Percentiles rank a stretch among this genome's conserved stretches.
Conservation (phyloP, 2,797 vertebrate genomes). For the Oreochromis mossambicus region DNA sequence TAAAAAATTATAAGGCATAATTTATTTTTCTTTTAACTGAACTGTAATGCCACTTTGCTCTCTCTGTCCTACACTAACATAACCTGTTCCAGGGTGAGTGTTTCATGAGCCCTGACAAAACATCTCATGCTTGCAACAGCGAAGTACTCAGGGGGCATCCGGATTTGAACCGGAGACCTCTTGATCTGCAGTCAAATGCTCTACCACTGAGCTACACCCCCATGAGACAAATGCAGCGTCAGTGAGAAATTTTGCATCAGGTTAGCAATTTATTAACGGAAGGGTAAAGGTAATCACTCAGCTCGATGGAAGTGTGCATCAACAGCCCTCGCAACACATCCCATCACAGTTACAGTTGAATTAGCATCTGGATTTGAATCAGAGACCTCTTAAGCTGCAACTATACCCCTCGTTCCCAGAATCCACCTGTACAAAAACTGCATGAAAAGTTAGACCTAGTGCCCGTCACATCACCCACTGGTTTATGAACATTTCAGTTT, state of each 20-base stretch:
- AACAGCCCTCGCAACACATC: accelerated
- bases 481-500: background rate
- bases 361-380: background rate
- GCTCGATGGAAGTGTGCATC: background rate
- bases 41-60: background rate
- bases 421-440: background rate
- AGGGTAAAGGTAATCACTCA: background rate
- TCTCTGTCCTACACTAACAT: background rate
- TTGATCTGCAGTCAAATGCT: conserved; percentile 77
- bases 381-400: background rate
- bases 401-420: background rate
- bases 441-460: background rate
- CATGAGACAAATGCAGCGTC: accelerated
- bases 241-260: background rate
- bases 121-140: accelerated
- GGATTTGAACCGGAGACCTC: conserved; percentile 76
- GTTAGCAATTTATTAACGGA: background rate
- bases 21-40: background rate
- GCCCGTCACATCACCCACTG: background rate
- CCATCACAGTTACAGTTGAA: background rate
- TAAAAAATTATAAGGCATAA: accelerated
- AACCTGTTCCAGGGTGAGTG: background rate
- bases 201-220: conserved; percentile 75
- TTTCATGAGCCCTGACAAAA: background rate
- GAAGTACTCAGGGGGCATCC: background rate